phyloP scores from a whole-genome alignment of 2,113 vertebrate genomes.

The Oriolus oriolus region DNA sequence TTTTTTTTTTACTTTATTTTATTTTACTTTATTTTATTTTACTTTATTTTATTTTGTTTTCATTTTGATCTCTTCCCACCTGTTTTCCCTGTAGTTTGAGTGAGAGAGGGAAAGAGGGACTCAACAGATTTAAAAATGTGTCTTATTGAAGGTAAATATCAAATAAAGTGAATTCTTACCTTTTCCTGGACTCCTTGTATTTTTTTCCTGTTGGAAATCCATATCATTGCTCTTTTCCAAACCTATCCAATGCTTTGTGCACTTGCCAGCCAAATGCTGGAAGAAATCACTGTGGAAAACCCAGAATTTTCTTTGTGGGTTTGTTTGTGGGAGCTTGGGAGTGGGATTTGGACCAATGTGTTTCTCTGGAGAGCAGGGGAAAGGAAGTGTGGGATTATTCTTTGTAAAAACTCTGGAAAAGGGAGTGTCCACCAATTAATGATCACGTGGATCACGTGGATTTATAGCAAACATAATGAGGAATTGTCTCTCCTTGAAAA shows the following conservation, averaged over 20 bases:
- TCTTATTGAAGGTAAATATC: not conserved
- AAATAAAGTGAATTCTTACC: not conserved
- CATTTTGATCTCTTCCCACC: not conserved
- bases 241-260: not conserved
- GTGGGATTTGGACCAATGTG: not conserved
- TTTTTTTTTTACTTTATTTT: not conserved
- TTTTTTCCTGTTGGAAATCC: not conserved
- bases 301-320: not conserved
- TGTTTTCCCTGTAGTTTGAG: not conserved
- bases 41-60: not conserved
- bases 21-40: not conserved
- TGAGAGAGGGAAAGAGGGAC: not conserved
- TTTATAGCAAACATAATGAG: not conserved
- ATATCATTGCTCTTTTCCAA: not conserved
- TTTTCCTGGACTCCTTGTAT: not conserved
- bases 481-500: not conserved
- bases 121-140: not conserved
- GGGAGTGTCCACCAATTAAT: not conserved
- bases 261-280: not conserved
- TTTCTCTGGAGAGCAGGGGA: not conserved
- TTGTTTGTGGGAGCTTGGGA: not conserved
- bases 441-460: fast-evolving
- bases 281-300: not conserved
- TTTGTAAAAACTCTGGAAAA: not conserved
- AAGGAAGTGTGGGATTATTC: not conserved